These are phyloP conservation scores for Ibycter americanus DNA, from an alignment of 2,797 vertebrate genomes.

Conservation along the genomic window DNA sequence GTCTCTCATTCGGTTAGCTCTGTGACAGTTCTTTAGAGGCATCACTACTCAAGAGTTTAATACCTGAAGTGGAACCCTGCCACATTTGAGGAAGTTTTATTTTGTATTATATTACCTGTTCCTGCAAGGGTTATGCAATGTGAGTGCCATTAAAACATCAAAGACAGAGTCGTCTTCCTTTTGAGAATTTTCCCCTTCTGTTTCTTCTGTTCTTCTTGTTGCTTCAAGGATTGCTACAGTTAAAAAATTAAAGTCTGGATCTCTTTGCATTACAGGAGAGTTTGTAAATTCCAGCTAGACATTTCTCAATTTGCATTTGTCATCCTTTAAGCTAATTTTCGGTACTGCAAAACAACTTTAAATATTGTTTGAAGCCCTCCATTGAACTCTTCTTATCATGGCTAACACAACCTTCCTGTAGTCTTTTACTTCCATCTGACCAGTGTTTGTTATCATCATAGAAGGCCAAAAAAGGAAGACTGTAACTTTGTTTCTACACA, in stretches of 20 bases:
- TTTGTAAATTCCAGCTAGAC: slow-evolving; percentile 66
- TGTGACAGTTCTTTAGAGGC: background rate
- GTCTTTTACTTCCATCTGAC: background rate
- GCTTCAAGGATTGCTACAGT: slow-evolving; percentile 67
- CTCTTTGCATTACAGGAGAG: slow-evolving; percentile 68
- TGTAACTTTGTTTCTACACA: background rate
- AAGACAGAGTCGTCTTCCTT: slow-evolving; percentile 60
- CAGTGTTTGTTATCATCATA: background rate
- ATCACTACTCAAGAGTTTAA: background rate
- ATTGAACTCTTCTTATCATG: slow-evolving; percentile 61
- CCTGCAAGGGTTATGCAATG: background rate
- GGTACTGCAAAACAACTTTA: slow-evolving; percentile 68
- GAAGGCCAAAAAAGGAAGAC: background rate
- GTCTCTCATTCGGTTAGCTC: background rate
- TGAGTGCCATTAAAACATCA: slow-evolving; percentile 52
- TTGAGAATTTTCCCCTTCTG: slow-evolving; percentile 55
- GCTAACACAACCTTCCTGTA: slow-evolving; percentile 16
- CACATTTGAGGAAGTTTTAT: background rate
- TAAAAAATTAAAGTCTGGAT: slow-evolving; percentile 68
- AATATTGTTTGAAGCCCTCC: slow-evolving; percentile 67
- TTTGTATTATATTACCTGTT: background rate
- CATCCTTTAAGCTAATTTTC: slow-evolving; percentile 75
- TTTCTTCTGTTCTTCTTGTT: slow-evolving; percentile 64
- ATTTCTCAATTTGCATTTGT: slow-evolving; percentile 70
- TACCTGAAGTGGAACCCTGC: background rate